Evolutionary conservation across 1,140 invertebrate genomes (phyloP).

Genomic region (Aradophagus sp.): DNA sequence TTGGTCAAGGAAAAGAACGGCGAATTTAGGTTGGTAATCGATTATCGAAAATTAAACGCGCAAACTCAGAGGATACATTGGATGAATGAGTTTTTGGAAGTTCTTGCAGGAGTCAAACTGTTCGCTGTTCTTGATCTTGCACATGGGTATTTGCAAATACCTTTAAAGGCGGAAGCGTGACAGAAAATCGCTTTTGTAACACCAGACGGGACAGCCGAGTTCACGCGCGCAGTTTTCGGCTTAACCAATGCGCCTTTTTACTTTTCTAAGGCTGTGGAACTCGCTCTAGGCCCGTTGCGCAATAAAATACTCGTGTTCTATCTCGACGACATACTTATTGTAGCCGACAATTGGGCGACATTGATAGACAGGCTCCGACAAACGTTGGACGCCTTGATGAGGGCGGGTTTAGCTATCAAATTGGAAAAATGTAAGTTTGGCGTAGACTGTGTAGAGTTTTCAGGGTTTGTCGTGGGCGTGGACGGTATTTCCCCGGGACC

Average conservation of each 20-base stretch:
- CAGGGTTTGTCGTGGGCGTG: background rate
- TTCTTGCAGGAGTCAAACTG: background rate
- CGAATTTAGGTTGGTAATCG: slow-evolving; percentile 1
- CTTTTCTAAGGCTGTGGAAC: slow-evolving; percentile 6
- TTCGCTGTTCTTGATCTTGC: slow-evolving; percentile 4
- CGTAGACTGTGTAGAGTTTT: background rate
- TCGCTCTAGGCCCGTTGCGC: background rate
- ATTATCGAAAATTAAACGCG: slow-evolving; percentile 9
- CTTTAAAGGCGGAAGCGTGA: background rate
- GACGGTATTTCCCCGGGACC: slow-evolving; percentile 1
- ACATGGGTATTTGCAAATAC: background rate
- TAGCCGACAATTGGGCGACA: background rate
- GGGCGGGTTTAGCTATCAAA: slow-evolving; percentile 5
- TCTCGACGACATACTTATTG: slow-evolving; percentile 3
- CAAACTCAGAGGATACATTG: slow-evolving; percentile 5
- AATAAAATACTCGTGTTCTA: slow-evolving; percentile 2
- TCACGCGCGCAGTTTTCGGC: background rate
- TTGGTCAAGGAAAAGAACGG: slow-evolving; percentile 5
- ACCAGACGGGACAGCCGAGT: background rate
- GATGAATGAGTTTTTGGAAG: slow-evolving; percentile 1
- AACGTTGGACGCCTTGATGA: background rate
- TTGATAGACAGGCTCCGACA: too few species aligned
- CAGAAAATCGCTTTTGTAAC: slow-evolving; percentile 3
- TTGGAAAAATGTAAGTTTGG: slow-evolving; percentile 6
- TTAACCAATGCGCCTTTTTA: slow-evolving; percentile 8